These are phyloP conservation scores for Phoxinus dragarum DNA, from an alignment of 2,797 vertebrate genomes.

Conservation along the genomic window DNA sequence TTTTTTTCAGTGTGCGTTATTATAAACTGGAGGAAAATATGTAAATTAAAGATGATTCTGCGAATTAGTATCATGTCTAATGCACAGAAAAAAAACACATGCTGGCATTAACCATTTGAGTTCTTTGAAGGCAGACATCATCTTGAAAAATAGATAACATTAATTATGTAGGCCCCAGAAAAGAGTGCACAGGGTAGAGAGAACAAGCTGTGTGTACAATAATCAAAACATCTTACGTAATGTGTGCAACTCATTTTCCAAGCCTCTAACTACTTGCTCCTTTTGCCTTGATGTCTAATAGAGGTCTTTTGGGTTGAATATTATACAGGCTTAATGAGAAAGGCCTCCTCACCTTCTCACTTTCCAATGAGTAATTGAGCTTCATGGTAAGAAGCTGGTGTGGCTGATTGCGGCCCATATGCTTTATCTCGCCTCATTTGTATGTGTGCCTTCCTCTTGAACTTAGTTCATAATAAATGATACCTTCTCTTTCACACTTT, in stretches of 20 bases:
- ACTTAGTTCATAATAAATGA: constrained; percentile 11
- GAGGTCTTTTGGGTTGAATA: constrained; percentile 42
- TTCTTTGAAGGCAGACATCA: constrained; percentile 6
- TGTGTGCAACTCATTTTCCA: constrained; percentile 31
- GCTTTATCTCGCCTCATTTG: constrained; percentile 29
- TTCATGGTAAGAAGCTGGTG: constrained; percentile 24
- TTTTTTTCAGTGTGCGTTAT: not conserved
- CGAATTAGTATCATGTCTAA: constrained; percentile 11
- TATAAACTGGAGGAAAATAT: constrained; percentile 12
- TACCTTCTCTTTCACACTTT: constrained; percentile 20
- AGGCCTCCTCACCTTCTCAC: constrained; percentile 21
- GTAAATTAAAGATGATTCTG: constrained; percentile 8
- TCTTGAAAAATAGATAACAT: not conserved
- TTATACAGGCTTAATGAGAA: constrained; percentile 40
- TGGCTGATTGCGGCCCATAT: constrained; percentile 24
- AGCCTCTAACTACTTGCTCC: constrained; percentile 30
- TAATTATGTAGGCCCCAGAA: constrained; percentile 37
- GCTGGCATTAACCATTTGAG: constrained; percentile 24
- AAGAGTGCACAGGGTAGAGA: constrained; percentile 18
- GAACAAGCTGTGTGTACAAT: constrained; percentile 22
- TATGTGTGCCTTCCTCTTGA: constrained; percentile 12
- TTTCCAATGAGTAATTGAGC: constrained; percentile 31
- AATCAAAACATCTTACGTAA: constrained; percentile 39
- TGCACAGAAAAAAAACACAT: constrained; percentile 19
- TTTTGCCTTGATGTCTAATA: constrained; percentile 46